Percentiles rank a stretch among this genome's conserved stretches.
These are phyloP conservation scores for Amblyjoppa proteus DNA, from an alignment of 2,888 invertebrate genomes.

Conservation along the genomic window DNA sequence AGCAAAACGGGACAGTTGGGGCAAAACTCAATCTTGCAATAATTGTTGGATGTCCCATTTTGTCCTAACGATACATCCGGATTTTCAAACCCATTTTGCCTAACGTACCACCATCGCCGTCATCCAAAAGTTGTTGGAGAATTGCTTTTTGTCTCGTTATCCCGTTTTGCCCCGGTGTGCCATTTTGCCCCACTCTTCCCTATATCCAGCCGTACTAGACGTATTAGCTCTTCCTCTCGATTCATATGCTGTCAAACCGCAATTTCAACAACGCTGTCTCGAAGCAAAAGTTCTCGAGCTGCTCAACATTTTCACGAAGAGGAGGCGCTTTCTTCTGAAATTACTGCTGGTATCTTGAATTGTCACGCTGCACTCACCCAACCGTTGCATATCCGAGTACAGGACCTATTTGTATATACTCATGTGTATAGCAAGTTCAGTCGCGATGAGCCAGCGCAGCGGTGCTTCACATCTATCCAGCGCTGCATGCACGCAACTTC, in stretches of 20 bases:
- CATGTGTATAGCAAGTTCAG: neutral
- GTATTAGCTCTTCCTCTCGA: constrained; percentile 8
- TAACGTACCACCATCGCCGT: no score
- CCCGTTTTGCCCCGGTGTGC: no score
- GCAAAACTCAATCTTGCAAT: no score
- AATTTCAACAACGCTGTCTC: constrained; percentile 55
- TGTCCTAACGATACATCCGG: no score
- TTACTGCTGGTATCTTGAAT: constrained; percentile 36
- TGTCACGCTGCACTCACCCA: constrained; percentile 28
- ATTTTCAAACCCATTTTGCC: no score
- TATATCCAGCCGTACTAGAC: neutral
- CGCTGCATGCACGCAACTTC: neutral
- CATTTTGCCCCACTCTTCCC: no score
- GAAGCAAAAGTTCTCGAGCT: constrained; percentile 40
- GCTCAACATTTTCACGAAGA: constrained; percentile 55
- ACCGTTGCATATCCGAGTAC: constrained; percentile 1
- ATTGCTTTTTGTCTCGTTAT: no score
- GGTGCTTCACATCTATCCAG: neutral
- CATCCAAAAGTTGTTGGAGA: no score
- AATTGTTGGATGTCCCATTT: no score
- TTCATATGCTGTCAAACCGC: constrained; percentile 46
- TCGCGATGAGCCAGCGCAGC: neutral
- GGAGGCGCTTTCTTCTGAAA: constrained; percentile 53
- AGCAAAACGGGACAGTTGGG: no score
- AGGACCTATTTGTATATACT: constrained; percentile 13